Evolutionary conservation across 2,888 invertebrate species (phyloP).

Genomic region (Ectemnius lituratus): DNA sequence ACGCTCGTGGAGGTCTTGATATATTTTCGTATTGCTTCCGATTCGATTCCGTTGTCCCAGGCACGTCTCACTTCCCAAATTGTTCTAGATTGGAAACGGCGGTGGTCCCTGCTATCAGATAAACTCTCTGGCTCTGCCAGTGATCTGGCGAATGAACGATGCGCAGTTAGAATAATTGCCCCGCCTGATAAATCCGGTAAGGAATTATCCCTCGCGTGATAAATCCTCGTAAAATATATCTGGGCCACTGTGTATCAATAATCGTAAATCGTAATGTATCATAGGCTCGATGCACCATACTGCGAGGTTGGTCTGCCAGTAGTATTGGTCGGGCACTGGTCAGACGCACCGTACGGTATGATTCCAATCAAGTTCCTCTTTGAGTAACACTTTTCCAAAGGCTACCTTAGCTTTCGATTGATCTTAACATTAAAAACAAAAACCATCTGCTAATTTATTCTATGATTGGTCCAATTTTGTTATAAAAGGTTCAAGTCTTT

Average conservation of each 20-base stretch:
- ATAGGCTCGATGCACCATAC: slow-evolving; percentile 17
- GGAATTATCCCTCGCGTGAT: not conserved
- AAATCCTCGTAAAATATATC: slow-evolving; percentile 28
- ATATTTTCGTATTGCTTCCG: slow-evolving; percentile 38
- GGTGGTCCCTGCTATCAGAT: slow-evolving; percentile 27
- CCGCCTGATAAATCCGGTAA: slow-evolving; percentile 44
- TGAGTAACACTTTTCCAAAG: no score
- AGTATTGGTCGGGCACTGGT: not conserved
- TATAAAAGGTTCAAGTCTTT: no score
- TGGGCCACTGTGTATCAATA: slow-evolving; percentile 56
- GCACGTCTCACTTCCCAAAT: slow-evolving; percentile 42
- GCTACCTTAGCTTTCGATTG: no score
- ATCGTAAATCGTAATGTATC: slow-evolving; percentile 52
- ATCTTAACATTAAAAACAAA: no score
- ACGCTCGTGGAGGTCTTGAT: slow-evolving; percentile 23
- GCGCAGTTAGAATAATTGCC: slow-evolving; percentile 55
- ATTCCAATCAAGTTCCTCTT: no score
- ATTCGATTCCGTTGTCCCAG: slow-evolving; percentile 25
- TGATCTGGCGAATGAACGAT: slow-evolving; percentile 47
- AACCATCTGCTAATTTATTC: no score
- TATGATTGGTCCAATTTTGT: no score
- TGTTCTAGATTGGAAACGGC: slow-evolving; percentile 35
- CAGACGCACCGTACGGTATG: not conserved
- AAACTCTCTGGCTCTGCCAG: slow-evolving; percentile 20
- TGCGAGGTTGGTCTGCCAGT: not conserved